Evolutionary conservation across 1,140 invertebrate species (phyloP), one percentile per base, ranked within the genome.

Genomic region (Drosophila azteca): DNA sequence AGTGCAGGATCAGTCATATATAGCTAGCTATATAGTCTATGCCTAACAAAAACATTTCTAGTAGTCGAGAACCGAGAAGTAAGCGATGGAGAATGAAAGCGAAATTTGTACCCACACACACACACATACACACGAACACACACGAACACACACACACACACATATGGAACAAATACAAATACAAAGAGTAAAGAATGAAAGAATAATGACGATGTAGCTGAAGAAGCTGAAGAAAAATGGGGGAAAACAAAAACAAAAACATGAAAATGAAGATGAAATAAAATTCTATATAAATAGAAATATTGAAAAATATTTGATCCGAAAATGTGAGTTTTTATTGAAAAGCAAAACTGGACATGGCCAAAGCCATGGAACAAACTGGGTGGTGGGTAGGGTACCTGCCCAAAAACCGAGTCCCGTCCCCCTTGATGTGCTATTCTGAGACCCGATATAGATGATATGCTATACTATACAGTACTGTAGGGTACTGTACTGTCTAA

Each of bases 21-120:
- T 68, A 77, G 78, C 69, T 79, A 81, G 67, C 74, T 87, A 78
- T 78, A 73, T 80, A 82, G 60, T 64, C 52, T 64, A 65, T 65
- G 65, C 51, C 71, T 66, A 73, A 76, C 54, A 80, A 65, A 17
- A 39, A 77, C 65, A 77, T 72, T 70, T 70, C 63, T 62, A 72
- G 48, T 52, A 58, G 66, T 51, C 59, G 46, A 65, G 65, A 58
- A 58, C 13, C 8, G 39, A 31, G 44, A 52, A 44, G 66, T 48
- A 64, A 61, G 50, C 46, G 94, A 94, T 93, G 92, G 92, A 94
- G 92, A 94, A 93, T 92, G 94, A 93, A 93, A 49, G 51, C 66
- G 52, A 45, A 62, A 46, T 51, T 69, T 55, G 66, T 68, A 48
- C 50, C 48, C 29, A 77, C 43, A 51, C 39, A 69, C 22, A 50